These are phyloP conservation scores for Telenomus remus DNA, from an alignment of 1,140 invertebrate species.

Conservation along the genomic window DNA sequence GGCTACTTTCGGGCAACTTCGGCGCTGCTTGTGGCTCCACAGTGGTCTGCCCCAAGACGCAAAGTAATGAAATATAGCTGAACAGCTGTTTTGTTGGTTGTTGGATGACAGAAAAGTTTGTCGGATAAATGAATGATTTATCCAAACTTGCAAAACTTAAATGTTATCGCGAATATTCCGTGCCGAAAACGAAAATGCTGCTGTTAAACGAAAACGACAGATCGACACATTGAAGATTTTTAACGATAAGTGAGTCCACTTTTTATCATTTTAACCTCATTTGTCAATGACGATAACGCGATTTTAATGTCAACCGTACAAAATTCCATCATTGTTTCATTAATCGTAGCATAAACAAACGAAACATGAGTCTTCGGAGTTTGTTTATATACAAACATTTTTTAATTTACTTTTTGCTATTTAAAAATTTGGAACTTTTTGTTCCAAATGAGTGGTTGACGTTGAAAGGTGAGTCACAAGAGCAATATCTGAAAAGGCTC, in stretches of 20 bases:
- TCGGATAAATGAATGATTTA: slow-evolving; percentile 71
- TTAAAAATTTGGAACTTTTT: too few relatives aligned
- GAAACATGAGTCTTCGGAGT: too few relatives aligned
- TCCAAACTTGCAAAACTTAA: slow-evolving; percentile 70
- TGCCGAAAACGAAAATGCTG: slow-evolving; percentile 74
- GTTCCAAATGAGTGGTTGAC: too few relatives aligned
- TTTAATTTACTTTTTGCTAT: too few relatives aligned
- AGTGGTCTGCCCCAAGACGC: too few relatives aligned
- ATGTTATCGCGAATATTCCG: slow-evolving; percentile 76
- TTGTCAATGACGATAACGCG: slow-evolving; percentile 24
- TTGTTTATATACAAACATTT: too few relatives aligned
- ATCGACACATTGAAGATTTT: slow-evolving; percentile 85
- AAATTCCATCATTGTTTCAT: too few relatives aligned
- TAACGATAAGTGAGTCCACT: slow-evolving; percentile 75
- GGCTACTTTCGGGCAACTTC: too few relatives aligned
- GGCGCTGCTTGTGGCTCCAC: too few relatives aligned
- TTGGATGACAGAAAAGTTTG: slow-evolving; percentile 42
- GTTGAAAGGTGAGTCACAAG: slow-evolving; percentile 3
- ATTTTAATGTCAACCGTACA: background rate
- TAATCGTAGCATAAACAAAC: too few relatives aligned
- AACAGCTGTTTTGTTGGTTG: slow-evolving; percentile 54
- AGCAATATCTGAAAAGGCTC: background rate
- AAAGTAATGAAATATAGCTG: slow-evolving; percentile 31
- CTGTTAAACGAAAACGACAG: slow-evolving; percentile 78
- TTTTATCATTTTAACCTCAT: slow-evolving; percentile 64